These are phyloP conservation scores for Diachasmimorpha longicaudata DNA, from an alignment of 1,140 invertebrate genomes.

Conservation along the genomic window DNA sequence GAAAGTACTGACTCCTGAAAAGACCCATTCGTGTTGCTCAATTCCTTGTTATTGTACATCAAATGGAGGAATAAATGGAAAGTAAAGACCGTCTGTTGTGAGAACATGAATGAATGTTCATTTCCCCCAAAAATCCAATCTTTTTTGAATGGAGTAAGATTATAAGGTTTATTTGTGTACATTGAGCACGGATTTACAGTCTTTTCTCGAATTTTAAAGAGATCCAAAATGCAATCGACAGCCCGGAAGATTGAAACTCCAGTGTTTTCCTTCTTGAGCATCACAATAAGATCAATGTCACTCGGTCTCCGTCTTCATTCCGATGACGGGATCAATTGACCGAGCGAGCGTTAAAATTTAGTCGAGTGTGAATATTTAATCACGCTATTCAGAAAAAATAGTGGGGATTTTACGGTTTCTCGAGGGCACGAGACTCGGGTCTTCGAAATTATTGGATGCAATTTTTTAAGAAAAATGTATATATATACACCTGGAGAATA, in stretches of 20 bases:
- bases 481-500: too few relatives aligned
- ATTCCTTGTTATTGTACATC: not conserved
- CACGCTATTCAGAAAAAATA: not conserved
- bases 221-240: slow-evolving; percentile 12
- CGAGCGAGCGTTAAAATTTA: not conserved
- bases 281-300: slow-evolving; percentile 16
- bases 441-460: too few relatives aligned
- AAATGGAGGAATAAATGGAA: not conserved
- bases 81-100: not conserved
- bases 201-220: not conserved
- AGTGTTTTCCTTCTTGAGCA: slow-evolving; percentile 1
- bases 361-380: not conserved
- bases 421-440: not conserved
- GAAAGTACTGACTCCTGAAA: too few relatives aligned
- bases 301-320: not conserved
- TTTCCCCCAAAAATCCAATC: not conserved
- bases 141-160: slow-evolving; percentile 5
- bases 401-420: not conserved
- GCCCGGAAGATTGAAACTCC: slow-evolving; percentile 9
- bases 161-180: slow-evolving; percentile 27
- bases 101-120: not conserved
- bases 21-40: not conserved
- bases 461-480: too few relatives aligned
- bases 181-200: slow-evolving; percentile 13
- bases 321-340: not conserved